Evolutionary conservation across 1,140 invertebrate species (phyloP).

Genomic region (Bombus superbus): DNA sequence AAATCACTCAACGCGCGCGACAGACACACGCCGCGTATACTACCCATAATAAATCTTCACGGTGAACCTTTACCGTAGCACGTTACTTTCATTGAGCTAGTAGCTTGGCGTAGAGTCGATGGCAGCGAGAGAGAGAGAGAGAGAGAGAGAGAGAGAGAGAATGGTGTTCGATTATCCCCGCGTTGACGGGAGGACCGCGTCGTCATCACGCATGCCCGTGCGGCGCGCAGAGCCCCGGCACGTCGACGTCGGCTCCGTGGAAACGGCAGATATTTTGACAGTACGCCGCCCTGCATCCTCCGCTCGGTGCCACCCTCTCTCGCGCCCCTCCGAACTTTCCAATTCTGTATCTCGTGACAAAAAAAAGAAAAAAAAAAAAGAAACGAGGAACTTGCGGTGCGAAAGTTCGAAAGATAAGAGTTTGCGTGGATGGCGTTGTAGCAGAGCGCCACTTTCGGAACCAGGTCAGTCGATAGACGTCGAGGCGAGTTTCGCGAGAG

Average conservation of each 20-base stretch:
- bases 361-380: too few species aligned
- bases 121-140: too few species aligned
- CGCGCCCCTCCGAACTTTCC: background rate
- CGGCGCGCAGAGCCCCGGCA: conserved; percentile 22
- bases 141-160: background rate
- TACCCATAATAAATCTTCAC: background rate
- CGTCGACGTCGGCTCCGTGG: conserved; percentile 19
- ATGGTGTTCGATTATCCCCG: conserved; percentile 55
- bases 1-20: background rate
- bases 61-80: background rate
- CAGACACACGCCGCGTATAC: background rate
- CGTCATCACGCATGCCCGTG: conserved; percentile 74
- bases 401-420: background rate
- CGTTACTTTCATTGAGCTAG: conserved; percentile 42
- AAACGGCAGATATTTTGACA: conserved; percentile 73
- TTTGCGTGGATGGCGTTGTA: conserved; percentile 1
- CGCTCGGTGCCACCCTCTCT: conserved; percentile 26
- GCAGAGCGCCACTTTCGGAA: conserved; percentile 57
- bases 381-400: background rate
- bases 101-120: conserved; percentile 4
- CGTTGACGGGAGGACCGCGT: conserved; percentile 20
- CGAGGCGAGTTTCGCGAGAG: background rate
- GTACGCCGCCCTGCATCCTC: conserved; percentile 74
- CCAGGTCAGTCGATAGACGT: conserved; percentile 74
- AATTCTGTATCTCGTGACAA: background rate